Base-by-base conservation (phyloP, 1,140 invertebrate genomes). In the Triops longicaudatus region DNA sequence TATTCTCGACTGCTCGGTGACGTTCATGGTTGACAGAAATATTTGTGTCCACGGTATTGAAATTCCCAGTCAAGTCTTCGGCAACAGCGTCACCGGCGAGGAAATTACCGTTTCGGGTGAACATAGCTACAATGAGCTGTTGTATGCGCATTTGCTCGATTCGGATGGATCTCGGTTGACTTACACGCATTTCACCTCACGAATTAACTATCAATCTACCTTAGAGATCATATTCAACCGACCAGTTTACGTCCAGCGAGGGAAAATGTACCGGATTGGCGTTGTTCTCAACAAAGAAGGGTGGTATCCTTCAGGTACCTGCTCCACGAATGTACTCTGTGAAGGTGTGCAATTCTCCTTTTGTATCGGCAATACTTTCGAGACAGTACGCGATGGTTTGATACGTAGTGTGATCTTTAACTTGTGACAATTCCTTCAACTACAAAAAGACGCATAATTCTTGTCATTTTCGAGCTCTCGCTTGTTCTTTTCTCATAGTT, bases 201-300 rank as follows among this genome's bases (percentile, higher is more conserved):
- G 90, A 79, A 91, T 89, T 72, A 81, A 78, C 3, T 78, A 79
- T 71, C 78, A 88, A 43, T 89, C 88, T 43, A 84, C 92, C 78
- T 87, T 92, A 75, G 91, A 93, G 82, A 91, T 93, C 78, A 89
- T 88, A 75, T 93, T 93, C 82, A 92, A 93, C 84, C 84, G 91
- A 31, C 90, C 91, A 12, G 88, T 93, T 26, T 89, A 89, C 83
- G 91, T 89, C 82, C 90, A 91, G 82, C 87, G 89, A 77, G 89
- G 79, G 72, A 83, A 90, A 87, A 86, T 90, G 63, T 93, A 93
- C 82, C 90, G 91, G 83, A 88, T 93, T 76, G 91, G 90, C 17
- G 91, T 93, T 14, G 91, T 92, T 72, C 89, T 93, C 83, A 92
- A 93, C 83, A 92, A 92, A 83, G 85, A 88, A 78, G 91, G 91